Evolutionary conservation across 2,888 invertebrate genomes (phyloP).

Genomic region (Drosophila rellima): DNA sequence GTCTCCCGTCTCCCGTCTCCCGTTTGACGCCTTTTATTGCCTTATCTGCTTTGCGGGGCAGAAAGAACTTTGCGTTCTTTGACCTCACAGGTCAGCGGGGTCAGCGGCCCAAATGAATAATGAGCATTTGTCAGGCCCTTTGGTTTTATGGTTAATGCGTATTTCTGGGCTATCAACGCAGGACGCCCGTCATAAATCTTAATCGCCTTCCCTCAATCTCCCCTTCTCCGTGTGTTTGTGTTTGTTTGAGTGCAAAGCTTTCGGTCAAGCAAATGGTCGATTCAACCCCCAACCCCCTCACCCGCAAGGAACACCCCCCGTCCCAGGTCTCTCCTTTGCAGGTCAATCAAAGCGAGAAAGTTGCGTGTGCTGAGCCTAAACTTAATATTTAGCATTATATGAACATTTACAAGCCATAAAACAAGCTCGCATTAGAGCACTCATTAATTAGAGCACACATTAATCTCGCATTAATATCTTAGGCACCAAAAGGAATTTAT

Average conservation of each 20-base stretch:
- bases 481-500: neutral
- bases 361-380: constrained; percentile 45
- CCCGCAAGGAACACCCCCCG: neutral
- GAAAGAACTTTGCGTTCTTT: constrained; percentile 52
- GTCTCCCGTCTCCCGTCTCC: neutral
- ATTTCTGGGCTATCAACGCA: constrained; percentile 52
- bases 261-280: constrained; percentile 1
- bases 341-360: constrained; percentile 48
- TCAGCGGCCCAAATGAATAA: constrained; percentile 67
- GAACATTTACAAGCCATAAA: constrained; percentile 15
- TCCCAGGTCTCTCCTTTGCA: constrained; percentile 1
- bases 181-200: constrained; percentile 67
- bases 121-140: constrained; percentile 69
- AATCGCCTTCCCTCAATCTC: constrained; percentile 62
- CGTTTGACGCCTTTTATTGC: neutral
- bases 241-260: neutral
- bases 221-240: neutral
- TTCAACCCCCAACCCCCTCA: constrained; percentile 10
- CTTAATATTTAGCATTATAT: constrained; percentile 31
- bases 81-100: constrained; percentile 49
- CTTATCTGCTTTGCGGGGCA: constrained; percentile 44
- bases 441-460: constrained; percentile 20
- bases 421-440: constrained; percentile 6
- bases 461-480: constrained; percentile 6
- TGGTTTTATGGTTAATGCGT: constrained; percentile 61